These are phyloP conservation scores for Muscicapa adusta DNA, from an alignment of 2,113 vertebrate genomes.

Conservation along the genomic window DNA sequence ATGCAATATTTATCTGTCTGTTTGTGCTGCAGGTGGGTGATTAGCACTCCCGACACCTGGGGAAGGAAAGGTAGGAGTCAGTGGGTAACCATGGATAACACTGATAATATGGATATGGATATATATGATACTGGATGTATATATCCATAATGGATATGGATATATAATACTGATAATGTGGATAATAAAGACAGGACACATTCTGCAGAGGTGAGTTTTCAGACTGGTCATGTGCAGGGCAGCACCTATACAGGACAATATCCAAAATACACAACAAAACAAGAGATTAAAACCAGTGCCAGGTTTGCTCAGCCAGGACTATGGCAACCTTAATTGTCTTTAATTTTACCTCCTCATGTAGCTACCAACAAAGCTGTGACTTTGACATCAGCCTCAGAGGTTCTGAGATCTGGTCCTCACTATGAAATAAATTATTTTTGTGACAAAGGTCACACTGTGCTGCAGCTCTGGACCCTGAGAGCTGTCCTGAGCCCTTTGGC, in stretches of 20 bases:
- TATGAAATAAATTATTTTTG: background rate
- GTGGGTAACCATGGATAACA: background rate
- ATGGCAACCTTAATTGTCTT: background rate
- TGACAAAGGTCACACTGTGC: background rate
- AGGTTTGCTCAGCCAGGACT: background rate
- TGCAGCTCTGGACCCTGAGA: background rate
- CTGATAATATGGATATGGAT: no score
- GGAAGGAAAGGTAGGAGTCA: background rate
- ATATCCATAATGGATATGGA: no score
- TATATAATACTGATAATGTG: no score
- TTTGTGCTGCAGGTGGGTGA: background rate
- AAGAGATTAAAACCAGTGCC: background rate
- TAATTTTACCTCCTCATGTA: background rate
- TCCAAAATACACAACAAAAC: background rate
- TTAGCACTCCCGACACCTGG: background rate
- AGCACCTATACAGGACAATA: background rate
- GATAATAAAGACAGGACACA: background rate
- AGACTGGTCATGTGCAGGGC: rapidly evolving
- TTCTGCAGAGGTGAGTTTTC: background rate
- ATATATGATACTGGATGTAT: no score
- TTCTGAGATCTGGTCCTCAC: background rate
- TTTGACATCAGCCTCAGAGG: background rate
- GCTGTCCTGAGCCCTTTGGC: background rate
- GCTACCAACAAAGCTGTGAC: background rate
- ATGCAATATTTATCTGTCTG: background rate